phyloP scores from a whole-genome alignment of 1,140 invertebrate genomes.

The Leptopilina boulardi region DNA sequence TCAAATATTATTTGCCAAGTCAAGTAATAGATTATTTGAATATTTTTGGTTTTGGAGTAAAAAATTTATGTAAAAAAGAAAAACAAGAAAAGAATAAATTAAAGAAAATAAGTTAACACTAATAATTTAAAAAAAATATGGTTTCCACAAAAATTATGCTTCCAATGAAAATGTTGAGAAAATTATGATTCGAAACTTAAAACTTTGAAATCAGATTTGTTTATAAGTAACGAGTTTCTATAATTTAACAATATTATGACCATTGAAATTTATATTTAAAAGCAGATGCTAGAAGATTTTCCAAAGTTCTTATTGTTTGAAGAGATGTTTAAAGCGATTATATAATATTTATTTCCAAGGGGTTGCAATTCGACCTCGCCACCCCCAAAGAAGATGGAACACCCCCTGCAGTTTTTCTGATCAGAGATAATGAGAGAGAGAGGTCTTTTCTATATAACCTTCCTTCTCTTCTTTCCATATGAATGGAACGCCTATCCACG shows the following conservation, averaged over 20 bases:
- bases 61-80: too few relatives aligned
- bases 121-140: too few relatives aligned
- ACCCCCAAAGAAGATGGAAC: conserved; percentile 49
- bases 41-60: too few relatives aligned
- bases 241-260: conserved; percentile 24
- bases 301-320: neutral
- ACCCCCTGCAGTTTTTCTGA: conserved; percentile 61
- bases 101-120: too few relatives aligned
- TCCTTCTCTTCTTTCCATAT: conserved; percentile 41
- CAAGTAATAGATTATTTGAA: too few relatives aligned
- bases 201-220: neutral
- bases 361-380: conserved; percentile 60
- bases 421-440: conserved; percentile 58
- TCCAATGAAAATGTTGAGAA: neutral
- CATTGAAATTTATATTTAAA: neutral
- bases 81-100: too few relatives aligned
- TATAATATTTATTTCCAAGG: conserved; percentile 68
- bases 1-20: too few relatives aligned
- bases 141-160: neutral
- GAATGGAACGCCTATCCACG: conserved; percentile 49
- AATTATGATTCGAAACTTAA: conserved; percentile 9
- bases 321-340: conserved; percentile 57
- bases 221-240: neutral
- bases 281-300: conserved; percentile 8
- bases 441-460: conserved; percentile 40